Percentiles rank a stretch among this genome's conserved stretches.
phyloP scores from a whole-genome alignment of 2,797 vertebrate genomes.

The Menidia menidia region DNA sequence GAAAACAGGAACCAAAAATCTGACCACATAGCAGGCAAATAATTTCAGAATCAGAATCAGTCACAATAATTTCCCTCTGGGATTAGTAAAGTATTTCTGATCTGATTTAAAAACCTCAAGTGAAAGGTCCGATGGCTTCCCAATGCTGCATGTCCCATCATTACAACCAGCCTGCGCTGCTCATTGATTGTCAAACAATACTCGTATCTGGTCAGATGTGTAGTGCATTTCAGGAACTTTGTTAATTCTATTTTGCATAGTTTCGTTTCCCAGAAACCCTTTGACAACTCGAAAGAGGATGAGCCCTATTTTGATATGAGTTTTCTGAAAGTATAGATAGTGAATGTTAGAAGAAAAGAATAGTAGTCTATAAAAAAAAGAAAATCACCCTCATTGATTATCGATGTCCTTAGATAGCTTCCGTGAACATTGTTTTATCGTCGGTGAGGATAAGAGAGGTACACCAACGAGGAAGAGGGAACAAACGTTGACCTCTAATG shows the following conservation, averaged over 20 bases:
- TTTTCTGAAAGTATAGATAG: not conserved
- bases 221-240: not conserved
- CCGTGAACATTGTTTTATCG: not conserved
- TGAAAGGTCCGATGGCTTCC: not conserved
- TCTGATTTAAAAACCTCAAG: not conserved
- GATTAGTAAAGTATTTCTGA: not conserved
- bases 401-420: constrained; percentile 5
- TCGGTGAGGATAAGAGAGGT: constrained; percentile 9
- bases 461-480: constrained; percentile 9
- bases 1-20: constrained; percentile 2
- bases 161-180: not conserved
- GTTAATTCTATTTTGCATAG: constrained; percentile 7
- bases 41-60: no score
- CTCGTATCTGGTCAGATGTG: constrained; percentile 11
- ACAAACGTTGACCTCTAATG: constrained; percentile 3
- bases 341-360: not conserved
- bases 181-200: constrained; percentile 16
- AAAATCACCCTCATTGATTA: not conserved
- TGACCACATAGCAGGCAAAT: not conserved
- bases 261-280: constrained; percentile 34
- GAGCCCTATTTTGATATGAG: constrained; percentile 4
- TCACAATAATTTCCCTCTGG: no score
- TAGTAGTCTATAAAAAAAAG: constrained; percentile 7
- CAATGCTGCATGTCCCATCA: not conserved
- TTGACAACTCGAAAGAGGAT: not conserved